Base-by-base conservation (phyloP, 1,140 invertebrate genomes). In the Bombus picipes region DNA sequence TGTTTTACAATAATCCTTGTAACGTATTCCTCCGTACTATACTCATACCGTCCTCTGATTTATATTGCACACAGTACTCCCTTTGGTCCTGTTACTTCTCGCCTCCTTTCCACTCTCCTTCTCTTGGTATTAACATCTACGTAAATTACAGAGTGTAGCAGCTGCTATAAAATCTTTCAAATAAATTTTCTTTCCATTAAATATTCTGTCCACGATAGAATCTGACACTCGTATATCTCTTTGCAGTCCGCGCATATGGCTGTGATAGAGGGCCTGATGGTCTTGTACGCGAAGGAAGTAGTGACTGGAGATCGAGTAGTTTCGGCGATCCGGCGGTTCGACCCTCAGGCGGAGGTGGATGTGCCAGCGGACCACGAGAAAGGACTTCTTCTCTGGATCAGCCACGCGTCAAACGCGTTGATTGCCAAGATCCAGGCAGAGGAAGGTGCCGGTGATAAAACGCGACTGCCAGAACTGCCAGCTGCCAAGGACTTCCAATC, bases 251-350 rank as follows among this genome's bases (percentile, higher is more conserved):
- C 98, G 89, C 99, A 99, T 95, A 97, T 99, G 97, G 97, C 98
- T 94, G 98, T 99, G 95, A 99, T 99, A 95, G 99, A 99, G 96
- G 98, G 98, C 89, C 96, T 99, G 94, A 99, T 99, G 99, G 96
- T 97, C 91, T 96, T 99, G 87, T 99, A 99, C 95, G 97, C 98
- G 88, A 97, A 98, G 92, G 98, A 99, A 95, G 98, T 99, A 83
- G 97, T 99, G 85, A 98, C 98, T 34, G 96, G 97, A 62, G 98
- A 99, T 90, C 96, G 98, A 77, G 97, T 99, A 47, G 96, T 97
- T 41, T 97, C 98, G 81, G 98, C 98, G 75, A 97, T 99, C 78
- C 96, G 97, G 91, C 96, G 98, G 85, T 98, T 97, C 94, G 96
- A 95, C 71, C 94, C 95, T 3, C 92, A 93, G 81, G 89, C 92